Conservation (phyloP, 1,140 invertebrate species). For the Saxidomus purpurata region DNA sequence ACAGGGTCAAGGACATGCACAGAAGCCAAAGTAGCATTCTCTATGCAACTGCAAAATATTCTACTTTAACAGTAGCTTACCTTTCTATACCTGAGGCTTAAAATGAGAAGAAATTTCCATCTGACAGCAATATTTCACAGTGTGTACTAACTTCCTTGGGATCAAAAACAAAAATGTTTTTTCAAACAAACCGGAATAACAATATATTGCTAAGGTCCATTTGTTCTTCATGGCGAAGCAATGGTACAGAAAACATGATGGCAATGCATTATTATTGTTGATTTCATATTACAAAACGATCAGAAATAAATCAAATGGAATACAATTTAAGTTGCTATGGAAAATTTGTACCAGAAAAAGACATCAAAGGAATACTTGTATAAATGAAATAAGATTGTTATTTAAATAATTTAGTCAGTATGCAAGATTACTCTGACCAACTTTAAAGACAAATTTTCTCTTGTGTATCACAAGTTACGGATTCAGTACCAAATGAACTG, state of each 20-base stretch:
- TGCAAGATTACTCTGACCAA: background rate
- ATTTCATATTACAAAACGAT: constrained; percentile 49
- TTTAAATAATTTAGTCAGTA: background rate
- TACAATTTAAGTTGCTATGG: constrained; percentile 25
- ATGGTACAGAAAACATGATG: background rate
- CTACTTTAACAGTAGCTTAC: background rate
- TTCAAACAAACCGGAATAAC: no score
- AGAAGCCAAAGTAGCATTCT: no score
- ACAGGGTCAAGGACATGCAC: no score
- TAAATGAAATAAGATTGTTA: background rate
- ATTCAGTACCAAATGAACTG: no score
- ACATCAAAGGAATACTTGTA: constrained; percentile 41
- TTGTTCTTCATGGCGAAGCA: background rate
- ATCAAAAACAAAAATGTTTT: background rate
- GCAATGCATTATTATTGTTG: constrained; percentile 35
- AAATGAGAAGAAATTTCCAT: no score
- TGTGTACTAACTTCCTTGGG: background rate
- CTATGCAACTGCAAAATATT: no score
- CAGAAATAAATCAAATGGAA: constrained; percentile 49
- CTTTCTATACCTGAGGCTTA: no score
- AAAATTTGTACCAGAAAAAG: background rate
- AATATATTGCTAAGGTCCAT: background rate
- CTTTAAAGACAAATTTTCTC: background rate
- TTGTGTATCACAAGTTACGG: no score
- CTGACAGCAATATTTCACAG: background rate